Evolutionary conservation across 2,888 invertebrate genomes (phyloP).

Genomic region (Eupithecia inturbata): DNA sequence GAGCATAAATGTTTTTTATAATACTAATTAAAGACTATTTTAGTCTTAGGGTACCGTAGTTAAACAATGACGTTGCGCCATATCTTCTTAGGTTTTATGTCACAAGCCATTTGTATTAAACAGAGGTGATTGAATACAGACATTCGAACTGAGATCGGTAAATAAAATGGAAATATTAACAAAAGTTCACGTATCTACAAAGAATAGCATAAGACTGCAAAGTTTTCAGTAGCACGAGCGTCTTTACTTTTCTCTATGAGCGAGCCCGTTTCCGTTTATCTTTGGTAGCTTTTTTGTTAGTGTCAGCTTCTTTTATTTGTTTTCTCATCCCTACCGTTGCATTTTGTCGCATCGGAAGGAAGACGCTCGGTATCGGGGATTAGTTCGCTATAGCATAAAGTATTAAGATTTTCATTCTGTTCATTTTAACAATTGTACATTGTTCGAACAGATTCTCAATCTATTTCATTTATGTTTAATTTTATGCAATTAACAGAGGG

Average conservation of each 20-base stretch:
- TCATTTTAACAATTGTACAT: slow-evolving; percentile 1
- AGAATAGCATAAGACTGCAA: slow-evolving; percentile 65
- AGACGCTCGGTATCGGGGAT: slow-evolving; percentile 48
- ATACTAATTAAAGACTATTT: slow-evolving; percentile 4
- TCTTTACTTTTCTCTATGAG: slow-evolving; percentile 78
- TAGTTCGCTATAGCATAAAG: slow-evolving; percentile 44
- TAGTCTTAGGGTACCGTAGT: neutral
- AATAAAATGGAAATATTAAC: slow-evolving; percentile 47
- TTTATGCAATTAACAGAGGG: slow-evolving; percentile 34
- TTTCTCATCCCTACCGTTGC: slow-evolving; percentile 72
- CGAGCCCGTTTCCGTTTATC: slow-evolving; percentile 80
- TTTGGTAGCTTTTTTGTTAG: slow-evolving; percentile 74
- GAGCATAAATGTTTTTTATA: slow-evolving; percentile 37
- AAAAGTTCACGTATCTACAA: slow-evolving; percentile 62
- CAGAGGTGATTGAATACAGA: neutral
- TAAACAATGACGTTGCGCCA: neutral
- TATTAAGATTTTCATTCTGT: slow-evolving; percentile 37
- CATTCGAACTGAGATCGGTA: neutral
- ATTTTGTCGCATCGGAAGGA: slow-evolving; percentile 65
- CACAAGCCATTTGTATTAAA: neutral
- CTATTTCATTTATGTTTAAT: neutral
- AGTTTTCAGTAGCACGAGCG: slow-evolving; percentile 73
- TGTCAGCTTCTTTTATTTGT: slow-evolving; percentile 72
- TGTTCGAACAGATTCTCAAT: neutral
- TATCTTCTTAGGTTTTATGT: neutral